Conservation (phyloP, 2,888 invertebrate genomes). For the Calephelis perditalis region DNA sequence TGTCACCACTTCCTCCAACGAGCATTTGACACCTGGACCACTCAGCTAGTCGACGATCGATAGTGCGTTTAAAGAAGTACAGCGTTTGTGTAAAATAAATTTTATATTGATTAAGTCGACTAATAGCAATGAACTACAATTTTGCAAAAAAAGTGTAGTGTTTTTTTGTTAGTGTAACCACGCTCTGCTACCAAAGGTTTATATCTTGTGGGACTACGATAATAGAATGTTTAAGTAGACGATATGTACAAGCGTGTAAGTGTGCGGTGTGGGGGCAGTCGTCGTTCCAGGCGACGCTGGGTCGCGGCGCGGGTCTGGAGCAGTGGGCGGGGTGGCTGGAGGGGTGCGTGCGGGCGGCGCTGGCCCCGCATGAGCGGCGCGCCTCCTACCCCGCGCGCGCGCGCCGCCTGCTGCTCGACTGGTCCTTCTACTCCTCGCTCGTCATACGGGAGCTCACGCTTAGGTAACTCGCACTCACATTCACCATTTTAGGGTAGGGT, state of each 20-base stretch:
- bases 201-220: neutral
- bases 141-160: no score
- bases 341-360: conserved; percentile 91
- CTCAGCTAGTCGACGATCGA: no score
- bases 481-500: no score
- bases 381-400: conserved; percentile 90
- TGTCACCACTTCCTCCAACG: no score
- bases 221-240: neutral
- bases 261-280: neutral
- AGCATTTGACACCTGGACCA: no score
- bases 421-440: conserved; percentile 99
- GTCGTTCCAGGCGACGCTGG: conserved; percentile 81
- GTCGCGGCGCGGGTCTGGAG: conserved; percentile 95
- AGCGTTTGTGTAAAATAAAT: no score
- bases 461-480: no score
- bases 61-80: no score
- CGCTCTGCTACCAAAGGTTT: neutral
- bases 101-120: no score
- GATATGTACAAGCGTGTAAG: neutral
- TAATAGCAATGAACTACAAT: no score
- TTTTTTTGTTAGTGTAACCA: no score
- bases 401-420: conserved; percentile 94
- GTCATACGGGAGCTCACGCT: conserved; percentile 98
- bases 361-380: conserved; percentile 92
- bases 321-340: conserved; percentile 99